Base-by-base conservation (phyloP, 2,797 vertebrate species). In the Chanos chanos region DNA sequence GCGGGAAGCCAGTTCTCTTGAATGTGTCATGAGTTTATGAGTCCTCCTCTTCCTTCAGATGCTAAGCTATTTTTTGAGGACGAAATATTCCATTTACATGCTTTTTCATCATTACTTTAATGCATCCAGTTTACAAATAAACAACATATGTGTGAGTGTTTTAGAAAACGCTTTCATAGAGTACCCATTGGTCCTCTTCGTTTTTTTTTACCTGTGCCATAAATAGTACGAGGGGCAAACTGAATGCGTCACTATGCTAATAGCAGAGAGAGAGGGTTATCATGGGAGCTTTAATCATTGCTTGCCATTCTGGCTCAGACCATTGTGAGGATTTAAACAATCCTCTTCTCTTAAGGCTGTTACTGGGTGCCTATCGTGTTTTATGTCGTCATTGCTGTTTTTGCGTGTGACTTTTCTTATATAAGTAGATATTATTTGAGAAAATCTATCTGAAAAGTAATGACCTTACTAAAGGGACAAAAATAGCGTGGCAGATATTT, bases 191-290 rank as follows among this genome's bases (percentile, higher is more conserved):
- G 22, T 37, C 18, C 31, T 45, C 16, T 47, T 37, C 30, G 7
- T 51, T 40, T 34, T 51, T 43, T 56, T 59, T 51, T 41, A 56
- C 19, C 13, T 30, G 64, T n/a, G 24, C 55, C 64, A 40, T 45
- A 66, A 66, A 66, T 53, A 53, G 15, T 53, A 34, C 44, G 15
- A 18, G 25, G 47, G 19, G 21, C 39, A 9, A 13, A 43, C 25
- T 22, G 39, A 51, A 15, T 40, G 22, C 54, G 47, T 65, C 63
- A 65, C 27, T 7, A 12, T 7, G 54, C 45, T 65, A 57, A 50
- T 43, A 59, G 24, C 21, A 25, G 52, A 8, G 28, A 21, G 19
- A 39, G 9, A 47, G 51, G 37, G 58, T 66, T 59, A 55, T 48
- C 51, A 12, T 40, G 8, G 15, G 36, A 25, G 28, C 37, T 36